Evolutionary conservation across 1,140 invertebrate genomes (phyloP).

Genomic region (Sycobia sp.): DNA sequence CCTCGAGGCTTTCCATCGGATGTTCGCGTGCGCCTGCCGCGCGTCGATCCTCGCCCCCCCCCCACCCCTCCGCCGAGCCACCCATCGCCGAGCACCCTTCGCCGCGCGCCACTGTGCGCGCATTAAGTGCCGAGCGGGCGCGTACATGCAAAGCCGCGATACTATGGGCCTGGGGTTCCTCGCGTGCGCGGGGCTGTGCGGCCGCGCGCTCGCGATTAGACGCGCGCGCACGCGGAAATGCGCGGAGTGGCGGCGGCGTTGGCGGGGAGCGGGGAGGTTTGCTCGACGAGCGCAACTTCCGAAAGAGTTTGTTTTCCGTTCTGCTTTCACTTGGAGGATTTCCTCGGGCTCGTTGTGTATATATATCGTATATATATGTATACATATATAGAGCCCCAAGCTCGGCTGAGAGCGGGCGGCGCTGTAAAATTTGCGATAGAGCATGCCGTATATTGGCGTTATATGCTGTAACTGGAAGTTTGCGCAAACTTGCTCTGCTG

Average conservation of each 20-base stretch:
- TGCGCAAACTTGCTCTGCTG: no score
- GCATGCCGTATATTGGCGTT: no score
- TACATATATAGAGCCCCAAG: no score
- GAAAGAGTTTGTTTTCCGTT: conserved; percentile 5
- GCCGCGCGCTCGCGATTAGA: neutral
- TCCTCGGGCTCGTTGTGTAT: neutral
- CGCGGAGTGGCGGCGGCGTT: no score
- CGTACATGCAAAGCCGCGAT: conserved; percentile 14
- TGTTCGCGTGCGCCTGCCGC: no score
- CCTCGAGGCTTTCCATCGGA: conserved; percentile 5
- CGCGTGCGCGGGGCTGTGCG: no score
- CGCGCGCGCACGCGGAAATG: no score
- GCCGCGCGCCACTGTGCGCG: neutral
- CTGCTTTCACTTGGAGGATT: neutral
- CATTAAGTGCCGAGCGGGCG: conserved; percentile 10
- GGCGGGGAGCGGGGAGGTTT: no score
- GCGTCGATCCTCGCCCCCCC: neutral
- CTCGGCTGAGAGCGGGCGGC: no score
- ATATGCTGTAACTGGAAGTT: no score
- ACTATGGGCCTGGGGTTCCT: neutral
- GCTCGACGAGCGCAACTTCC: neutral
- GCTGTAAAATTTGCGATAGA: no score
- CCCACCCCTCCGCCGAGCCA: neutral
- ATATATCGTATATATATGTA: no score
- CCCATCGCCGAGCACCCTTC: neutral